phyloP scores from a whole-genome alignment of 1,140 invertebrate species.

The Zaprionus tsacasi region DNA sequence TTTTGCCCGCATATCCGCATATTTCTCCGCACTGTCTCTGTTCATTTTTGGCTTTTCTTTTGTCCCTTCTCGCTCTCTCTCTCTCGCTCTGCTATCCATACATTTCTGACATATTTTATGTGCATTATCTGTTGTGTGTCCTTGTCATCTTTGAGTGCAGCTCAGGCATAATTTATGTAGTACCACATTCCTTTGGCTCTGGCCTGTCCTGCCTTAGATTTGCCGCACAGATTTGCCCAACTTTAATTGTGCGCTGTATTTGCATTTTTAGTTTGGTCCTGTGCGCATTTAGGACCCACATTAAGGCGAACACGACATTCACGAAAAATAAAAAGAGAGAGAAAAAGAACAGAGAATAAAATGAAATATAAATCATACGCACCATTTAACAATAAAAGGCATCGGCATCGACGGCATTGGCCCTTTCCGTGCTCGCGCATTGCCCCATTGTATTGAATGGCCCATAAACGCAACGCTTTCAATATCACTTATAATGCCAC shows the following conservation, averaged over 20 bases:
- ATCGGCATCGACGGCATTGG: constrained; percentile 56
- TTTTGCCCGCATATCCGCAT: constrained; percentile 23
- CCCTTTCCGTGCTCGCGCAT: constrained; percentile 31
- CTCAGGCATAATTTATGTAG: constrained; percentile 68
- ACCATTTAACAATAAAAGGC: constrained; percentile 78
- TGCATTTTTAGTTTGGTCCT: constrained; percentile 13
- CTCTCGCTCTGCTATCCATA: constrained; percentile 7
- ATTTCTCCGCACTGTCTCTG: background rate
- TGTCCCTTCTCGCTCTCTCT: background rate
- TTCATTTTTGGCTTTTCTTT: constrained; percentile 19
- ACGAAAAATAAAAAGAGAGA: constrained; percentile 31
- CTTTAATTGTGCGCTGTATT: constrained; percentile 33
- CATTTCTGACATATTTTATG: constrained; percentile 76
- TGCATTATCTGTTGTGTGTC: constrained; percentile 65
- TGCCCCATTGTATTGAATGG: constrained; percentile 67
- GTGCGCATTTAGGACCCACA: constrained; percentile 14
- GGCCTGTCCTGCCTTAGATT: background rate
- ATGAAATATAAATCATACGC: constrained; percentile 81
- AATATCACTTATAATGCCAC: constrained; percentile 77
- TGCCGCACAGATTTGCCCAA: background rate
- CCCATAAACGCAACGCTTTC: constrained; percentile 75
- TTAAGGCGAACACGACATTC: constrained; percentile 13
- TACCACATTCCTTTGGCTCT: constrained; percentile 20
- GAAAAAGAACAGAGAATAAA: constrained; percentile 62
- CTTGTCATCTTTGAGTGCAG: constrained; percentile 47